Percentiles rank a stretch among this genome's conserved stretches.
phyloP scores from a whole-genome alignment of 2,113 vertebrate species.

The Ondatra zibethicus region DNA sequence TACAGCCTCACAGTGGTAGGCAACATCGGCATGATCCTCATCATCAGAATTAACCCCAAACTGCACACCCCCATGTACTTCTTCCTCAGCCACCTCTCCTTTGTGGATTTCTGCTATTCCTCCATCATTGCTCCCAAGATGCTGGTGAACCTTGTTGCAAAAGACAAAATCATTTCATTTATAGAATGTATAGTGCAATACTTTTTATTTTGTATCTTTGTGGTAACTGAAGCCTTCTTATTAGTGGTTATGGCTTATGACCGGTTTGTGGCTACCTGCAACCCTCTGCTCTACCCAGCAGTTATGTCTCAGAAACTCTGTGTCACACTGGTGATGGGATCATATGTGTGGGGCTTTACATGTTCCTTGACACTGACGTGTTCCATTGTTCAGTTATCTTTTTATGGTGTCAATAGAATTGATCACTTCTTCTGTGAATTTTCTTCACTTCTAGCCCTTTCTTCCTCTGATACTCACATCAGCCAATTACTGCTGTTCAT shows the following conservation, averaged over 20 bases:
- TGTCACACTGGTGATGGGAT: background rate
- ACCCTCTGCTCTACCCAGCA: slow-evolving; percentile 64
- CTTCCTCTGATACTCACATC: slow-evolving; percentile 68
- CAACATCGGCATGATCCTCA: slow-evolving; percentile 57
- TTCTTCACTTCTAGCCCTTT: slow-evolving; percentile 68
- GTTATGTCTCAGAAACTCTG: slow-evolving; percentile 66
- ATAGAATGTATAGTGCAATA: slow-evolving; percentile 54
- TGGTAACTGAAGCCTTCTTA: slow-evolving; percentile 62
- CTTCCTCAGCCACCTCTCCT: slow-evolving; percentile 73
- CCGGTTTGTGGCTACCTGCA: slow-evolving; percentile 71
- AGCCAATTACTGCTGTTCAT: slow-evolving; percentile 59
- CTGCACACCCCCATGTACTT: slow-evolving; percentile 67
- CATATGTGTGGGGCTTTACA: background rate
- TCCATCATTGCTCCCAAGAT: slow-evolving; percentile 62
- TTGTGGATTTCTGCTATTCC: slow-evolving; percentile 74
- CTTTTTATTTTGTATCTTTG: slow-evolving; percentile 62
- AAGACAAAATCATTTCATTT: slow-evolving; percentile 67
- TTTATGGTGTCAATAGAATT: slow-evolving; percentile 59
- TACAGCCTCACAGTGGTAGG: slow-evolving; percentile 44
- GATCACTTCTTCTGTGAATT: slow-evolving; percentile 81
- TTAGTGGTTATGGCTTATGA: slow-evolving; percentile 72
- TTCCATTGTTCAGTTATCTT: slow-evolving; percentile 61
- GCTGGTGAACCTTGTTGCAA: slow-evolving; percentile 24
- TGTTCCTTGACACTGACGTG: slow-evolving; percentile 65
- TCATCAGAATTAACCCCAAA: slow-evolving; percentile 60